Evolutionary conservation across 2,888 invertebrate genomes (phyloP).

Genomic region (Dendrolimus houi): DNA sequence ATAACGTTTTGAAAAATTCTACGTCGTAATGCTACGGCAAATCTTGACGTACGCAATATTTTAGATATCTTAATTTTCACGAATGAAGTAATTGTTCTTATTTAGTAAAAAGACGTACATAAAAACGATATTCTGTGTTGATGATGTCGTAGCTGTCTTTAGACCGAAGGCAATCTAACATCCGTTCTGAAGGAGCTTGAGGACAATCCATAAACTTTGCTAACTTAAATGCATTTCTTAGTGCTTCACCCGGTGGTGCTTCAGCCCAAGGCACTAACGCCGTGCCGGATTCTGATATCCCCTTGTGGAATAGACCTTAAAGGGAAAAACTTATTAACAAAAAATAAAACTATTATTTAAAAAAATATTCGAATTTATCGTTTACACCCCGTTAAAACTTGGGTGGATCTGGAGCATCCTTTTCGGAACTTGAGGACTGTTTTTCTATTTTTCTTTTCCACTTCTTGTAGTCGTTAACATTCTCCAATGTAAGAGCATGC

Average conservation of each 20-base stretch:
- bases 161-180: slow-evolving; percentile 78
- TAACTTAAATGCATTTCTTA: slow-evolving; percentile 75
- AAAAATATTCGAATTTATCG: too few relatives aligned
- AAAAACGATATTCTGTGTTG: slow-evolving; percentile 79
- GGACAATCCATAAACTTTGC: slow-evolving; percentile 79
- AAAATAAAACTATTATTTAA: background rate
- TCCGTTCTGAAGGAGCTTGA: slow-evolving; percentile 54
- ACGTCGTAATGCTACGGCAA: too few relatives aligned
- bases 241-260: slow-evolving; percentile 76
- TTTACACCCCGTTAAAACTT: too few relatives aligned
- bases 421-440: too few relatives aligned
- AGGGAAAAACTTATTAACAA: slow-evolving; percentile 9
- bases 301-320: slow-evolving; percentile 82
- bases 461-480: too few relatives aligned
- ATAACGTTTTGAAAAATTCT: too few relatives aligned
- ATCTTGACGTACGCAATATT: too few relatives aligned
- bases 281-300: slow-evolving; percentile 85
- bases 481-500: too few relatives aligned
- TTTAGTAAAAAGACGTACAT: slow-evolving; percentile 57
- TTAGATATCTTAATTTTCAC: background rate
- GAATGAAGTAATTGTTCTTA: background rate
- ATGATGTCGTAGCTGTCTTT: slow-evolving; percentile 80
- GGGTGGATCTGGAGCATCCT: too few relatives aligned
- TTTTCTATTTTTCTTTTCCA: too few relatives aligned
- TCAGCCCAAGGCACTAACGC: slow-evolving; percentile 82